A percentile compares a stretch with the other conserved stretches of the same genome.
Conservation (phyloP, 2,888 invertebrate genomes). For the Lapara coniferarum region DNA sequence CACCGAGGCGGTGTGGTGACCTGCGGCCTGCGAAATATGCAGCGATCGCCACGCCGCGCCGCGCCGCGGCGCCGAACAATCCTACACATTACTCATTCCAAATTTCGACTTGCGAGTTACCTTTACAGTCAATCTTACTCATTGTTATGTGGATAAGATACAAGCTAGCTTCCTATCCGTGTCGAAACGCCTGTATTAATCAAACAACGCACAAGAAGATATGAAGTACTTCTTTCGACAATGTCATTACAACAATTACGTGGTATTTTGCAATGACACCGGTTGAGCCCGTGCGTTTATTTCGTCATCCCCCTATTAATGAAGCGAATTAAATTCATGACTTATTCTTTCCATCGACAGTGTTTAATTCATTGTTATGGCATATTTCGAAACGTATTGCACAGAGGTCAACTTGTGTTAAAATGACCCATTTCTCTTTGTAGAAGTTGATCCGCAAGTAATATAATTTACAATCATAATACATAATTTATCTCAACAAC, state of each 20-base stretch:
- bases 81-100: slow-evolving; percentile 13
- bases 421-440: background rate
- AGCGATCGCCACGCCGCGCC: background rate
- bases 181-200: background rate
- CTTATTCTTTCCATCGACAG: background rate
- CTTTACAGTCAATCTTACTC: background rate
- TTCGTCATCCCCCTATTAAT: slow-evolving; percentile 9
- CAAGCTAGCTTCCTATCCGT: background rate
- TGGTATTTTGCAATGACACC: slow-evolving; percentile 12
- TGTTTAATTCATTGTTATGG: background rate
- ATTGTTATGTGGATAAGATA: slow-evolving; percentile 1
- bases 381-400: background rate
- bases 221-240: background rate
- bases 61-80: background rate
- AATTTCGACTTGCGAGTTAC: slow-evolving; percentile 6
- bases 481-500: background rate
- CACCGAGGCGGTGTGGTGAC: slow-evolving; percentile 42
- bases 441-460: background rate
- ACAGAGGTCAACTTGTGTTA: background rate
- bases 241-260: slow-evolving; percentile 6
- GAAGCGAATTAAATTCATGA: background rate
- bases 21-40: slow-evolving; percentile 31
- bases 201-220: background rate
- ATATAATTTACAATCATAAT: background rate
- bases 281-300: slow-evolving; percentile 1